Conservation (phyloP, 2,888 invertebrate species). For the Pherbina coryleti region DNA sequence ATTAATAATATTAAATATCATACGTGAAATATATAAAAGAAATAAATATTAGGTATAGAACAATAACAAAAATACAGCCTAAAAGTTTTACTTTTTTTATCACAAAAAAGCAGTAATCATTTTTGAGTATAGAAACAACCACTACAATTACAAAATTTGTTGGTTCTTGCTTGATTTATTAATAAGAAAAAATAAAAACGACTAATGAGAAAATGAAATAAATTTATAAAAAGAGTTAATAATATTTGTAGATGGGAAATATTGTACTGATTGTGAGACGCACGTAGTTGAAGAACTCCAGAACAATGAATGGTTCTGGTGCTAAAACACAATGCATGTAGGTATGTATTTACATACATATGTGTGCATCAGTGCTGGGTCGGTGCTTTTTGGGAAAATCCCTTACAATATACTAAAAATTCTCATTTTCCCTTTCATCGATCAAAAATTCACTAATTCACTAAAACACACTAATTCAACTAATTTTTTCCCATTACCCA, state of each 20-base stretch:
- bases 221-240: background rate
- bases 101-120: conserved; percentile 32
- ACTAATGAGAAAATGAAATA: conserved; percentile 31
- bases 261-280: background rate
- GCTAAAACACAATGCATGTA: background rate
- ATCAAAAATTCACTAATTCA: too few species aligned
- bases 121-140: conserved; percentile 22
- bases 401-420: too few species aligned
- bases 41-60: background rate
- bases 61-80: conserved; percentile 16
- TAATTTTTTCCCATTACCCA: too few species aligned
- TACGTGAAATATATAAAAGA: conserved; percentile 8
- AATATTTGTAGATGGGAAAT: conserved; percentile 2
- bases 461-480: too few species aligned
- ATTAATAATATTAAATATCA: conserved; percentile 23
- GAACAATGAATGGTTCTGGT: background rate
- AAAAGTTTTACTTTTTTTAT: conserved; percentile 32
- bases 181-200: conserved; percentile 18
- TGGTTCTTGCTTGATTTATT: conserved; percentile 23
- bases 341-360: too few species aligned
- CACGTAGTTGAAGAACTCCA: background rate
- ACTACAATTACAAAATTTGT: conserved; percentile 29
- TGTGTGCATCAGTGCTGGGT: too few species aligned
- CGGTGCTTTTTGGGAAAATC: too few species aligned
- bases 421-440: too few species aligned